These are phyloP conservation scores for Morinoia aosen DNA, from an alignment of 2,888 invertebrate species.

Conservation along the genomic window DNA sequence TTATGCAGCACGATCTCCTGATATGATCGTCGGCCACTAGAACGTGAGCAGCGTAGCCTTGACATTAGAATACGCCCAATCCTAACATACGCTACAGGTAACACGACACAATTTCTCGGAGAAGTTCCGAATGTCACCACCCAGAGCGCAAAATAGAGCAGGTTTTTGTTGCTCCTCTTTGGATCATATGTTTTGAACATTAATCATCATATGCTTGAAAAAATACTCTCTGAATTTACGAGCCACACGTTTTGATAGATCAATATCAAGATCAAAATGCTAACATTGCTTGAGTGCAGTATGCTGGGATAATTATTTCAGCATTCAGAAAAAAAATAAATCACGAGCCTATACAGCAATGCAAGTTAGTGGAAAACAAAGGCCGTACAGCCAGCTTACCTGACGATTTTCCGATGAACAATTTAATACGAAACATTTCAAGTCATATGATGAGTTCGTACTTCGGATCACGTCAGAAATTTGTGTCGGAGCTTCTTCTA, in stretches of 20 bases:
- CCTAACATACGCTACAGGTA: not conserved
- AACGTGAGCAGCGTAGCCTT: conserved; percentile 36
- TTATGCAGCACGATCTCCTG: not conserved
- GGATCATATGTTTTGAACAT: not conserved
- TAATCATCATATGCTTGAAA: not conserved
- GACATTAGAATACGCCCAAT: conserved; percentile 23
- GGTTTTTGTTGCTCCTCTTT: not conserved
- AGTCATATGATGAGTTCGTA: not conserved
- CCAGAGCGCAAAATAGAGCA: not conserved
- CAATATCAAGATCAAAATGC: not conserved
- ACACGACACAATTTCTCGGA: not conserved
- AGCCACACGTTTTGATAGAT: not conserved
- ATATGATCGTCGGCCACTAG: conserved; percentile 33
- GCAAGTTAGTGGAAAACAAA: not conserved
- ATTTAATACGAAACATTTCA: not conserved
- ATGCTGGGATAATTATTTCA: too few species aligned
- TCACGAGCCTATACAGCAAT: not conserved
- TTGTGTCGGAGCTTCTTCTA: not conserved
- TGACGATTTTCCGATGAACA: not conserved
- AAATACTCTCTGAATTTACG: not conserved
- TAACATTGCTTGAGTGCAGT: too few species aligned
- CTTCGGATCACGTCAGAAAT: too few species aligned
- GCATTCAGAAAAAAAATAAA: not conserved
- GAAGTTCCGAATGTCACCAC: not conserved
- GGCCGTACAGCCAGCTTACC: not conserved